Evolutionary conservation across 35 echinoderm and acorn worm genomes (phyloP).

Genomic region (Ophioderma brevispina): DNA sequence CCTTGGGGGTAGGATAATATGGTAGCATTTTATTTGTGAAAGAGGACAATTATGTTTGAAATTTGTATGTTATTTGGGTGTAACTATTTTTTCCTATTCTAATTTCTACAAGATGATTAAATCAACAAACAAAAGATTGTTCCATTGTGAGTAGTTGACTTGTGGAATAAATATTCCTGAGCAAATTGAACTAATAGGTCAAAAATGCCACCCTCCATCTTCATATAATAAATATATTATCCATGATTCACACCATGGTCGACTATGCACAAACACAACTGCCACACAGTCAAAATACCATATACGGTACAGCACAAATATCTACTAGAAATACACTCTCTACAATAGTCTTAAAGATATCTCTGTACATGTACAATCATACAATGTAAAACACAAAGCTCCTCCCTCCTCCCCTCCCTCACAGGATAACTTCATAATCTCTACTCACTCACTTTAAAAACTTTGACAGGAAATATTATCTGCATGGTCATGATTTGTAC

Average conservation of each 20-base stretch:
- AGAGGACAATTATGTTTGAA: no score
- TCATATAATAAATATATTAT: constrained; percentile 7
- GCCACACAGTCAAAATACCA: constrained; percentile 4
- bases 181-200: background rate
- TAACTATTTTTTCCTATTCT: no score
- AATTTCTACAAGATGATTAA: no score
- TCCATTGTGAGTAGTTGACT: no score
- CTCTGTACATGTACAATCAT: background rate
- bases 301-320: background rate
- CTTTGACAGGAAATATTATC: background rate
- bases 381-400: background rate
- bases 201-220: background rate
- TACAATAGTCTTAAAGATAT: background rate
- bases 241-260: background rate
- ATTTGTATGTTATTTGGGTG: no score
- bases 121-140: no score
- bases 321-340: background rate
- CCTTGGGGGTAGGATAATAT: no score
- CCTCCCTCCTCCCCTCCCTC: no score
- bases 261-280: constrained; percentile 1
- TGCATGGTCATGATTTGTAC: background rate
- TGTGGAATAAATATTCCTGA: no score
- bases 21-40: no score
- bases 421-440: background rate
- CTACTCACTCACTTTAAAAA: no score